These are phyloP conservation scores for Dicrostonyx torquatus DNA, from an alignment of 2,797 vertebrate genomes.

Conservation along the genomic window DNA sequence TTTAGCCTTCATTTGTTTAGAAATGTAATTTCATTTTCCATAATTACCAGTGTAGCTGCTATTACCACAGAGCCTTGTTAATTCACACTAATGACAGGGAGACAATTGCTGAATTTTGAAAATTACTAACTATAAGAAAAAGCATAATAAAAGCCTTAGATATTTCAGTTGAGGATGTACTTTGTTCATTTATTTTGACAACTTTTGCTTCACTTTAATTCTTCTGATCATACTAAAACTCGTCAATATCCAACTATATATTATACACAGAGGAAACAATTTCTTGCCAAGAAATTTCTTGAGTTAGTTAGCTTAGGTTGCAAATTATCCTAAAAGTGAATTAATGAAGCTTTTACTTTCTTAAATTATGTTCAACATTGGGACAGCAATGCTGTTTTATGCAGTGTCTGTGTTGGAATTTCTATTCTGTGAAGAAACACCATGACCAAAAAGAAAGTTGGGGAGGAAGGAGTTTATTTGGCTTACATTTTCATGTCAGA, in stretches of 20 bases:
- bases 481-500: background rate
- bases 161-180: slow-evolving; percentile 76
- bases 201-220: slow-evolving; percentile 84
- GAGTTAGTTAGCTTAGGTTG: slow-evolving; percentile 14
- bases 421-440: background rate
- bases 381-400: background rate
- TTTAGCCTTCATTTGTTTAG: slow-evolving; percentile 70
- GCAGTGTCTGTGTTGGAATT: background rate
- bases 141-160: slow-evolving; percentile 80
- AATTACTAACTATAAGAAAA: slow-evolving; percentile 81
- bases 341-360: background rate
- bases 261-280: slow-evolving; percentile 64
- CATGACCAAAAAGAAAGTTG: background rate
- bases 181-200: slow-evolving; percentile 84
- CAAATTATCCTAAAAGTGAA: slow-evolving; percentile 34
- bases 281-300: slow-evolving; percentile 69
- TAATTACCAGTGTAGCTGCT: slow-evolving; percentile 68
- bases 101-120: slow-evolving; percentile 74
- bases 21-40: slow-evolving; percentile 72
- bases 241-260: slow-evolving; percentile 72
- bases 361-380: background rate
- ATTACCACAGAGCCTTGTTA: slow-evolving; percentile 64
- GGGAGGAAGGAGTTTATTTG: background rate
- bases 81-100: slow-evolving; percentile 73
- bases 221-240: slow-evolving; percentile 79